Evolutionary conservation across 2,113 vertebrate species (phyloP).

Genomic region (Burhinus bistriatus): DNA sequence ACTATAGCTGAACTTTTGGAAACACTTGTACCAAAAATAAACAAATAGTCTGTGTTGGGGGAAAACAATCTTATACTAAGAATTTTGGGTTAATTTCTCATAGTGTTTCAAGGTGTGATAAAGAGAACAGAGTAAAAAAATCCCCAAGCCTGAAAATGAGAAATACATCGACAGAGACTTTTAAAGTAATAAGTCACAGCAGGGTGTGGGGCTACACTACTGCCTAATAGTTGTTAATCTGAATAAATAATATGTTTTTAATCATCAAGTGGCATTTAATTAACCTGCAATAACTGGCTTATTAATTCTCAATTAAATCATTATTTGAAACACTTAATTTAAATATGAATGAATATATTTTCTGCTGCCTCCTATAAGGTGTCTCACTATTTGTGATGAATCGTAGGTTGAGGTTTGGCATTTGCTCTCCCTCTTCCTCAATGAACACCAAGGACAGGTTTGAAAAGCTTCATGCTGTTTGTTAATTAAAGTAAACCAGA

Average conservation of each 20-base stretch:
- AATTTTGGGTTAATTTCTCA: background rate
- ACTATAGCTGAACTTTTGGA: background rate
- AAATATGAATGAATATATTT: conserved; percentile 50
- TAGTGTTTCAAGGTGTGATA: background rate
- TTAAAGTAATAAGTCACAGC: conserved; percentile 47
- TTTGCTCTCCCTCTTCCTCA: conserved; percentile 12
- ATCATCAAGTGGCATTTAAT: conserved; percentile 72
- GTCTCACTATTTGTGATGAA: conserved; percentile 32
- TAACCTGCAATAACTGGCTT: conserved; percentile 70
- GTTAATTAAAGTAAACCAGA: conserved; percentile 35
- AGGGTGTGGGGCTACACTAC: conserved; percentile 35
- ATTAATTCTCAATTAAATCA: conserved; percentile 72
- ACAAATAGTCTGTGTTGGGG: background rate
- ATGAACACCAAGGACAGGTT: conserved; percentile 3
- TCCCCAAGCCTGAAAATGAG: background rate
- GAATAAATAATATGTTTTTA: conserved; percentile 77
- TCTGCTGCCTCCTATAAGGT: conserved; percentile 4
- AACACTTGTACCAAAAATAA: background rate
- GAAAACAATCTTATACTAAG: background rate
- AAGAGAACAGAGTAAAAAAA: background rate
- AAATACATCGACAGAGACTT: conserved; percentile 39
- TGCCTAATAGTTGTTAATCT: conserved; percentile 67
- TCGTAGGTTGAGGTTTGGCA: conserved; percentile 13
- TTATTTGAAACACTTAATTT: conserved; percentile 66
- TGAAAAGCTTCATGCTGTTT: conserved; percentile 41